Evolutionary conservation across 2,113 vertebrate genomes (phyloP), one percentile per base, ranked within the genome.

Genomic region (Vanacampus margaritifer): DNA sequence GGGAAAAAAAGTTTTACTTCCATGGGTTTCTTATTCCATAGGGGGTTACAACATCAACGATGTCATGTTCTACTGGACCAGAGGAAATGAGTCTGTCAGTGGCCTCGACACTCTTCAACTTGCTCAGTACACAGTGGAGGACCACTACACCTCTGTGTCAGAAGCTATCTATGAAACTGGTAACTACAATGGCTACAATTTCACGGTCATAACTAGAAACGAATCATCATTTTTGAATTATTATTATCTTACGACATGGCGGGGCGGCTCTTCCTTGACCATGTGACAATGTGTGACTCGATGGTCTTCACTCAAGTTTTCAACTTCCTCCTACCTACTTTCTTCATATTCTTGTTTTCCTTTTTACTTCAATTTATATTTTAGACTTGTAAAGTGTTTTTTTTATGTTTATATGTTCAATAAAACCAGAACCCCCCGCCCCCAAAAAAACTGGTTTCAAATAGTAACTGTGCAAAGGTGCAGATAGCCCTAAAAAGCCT

Each of bases 41-140:
- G 95, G 94, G 95, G 94, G 94, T 73, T 96, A 96, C 83, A 96
- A 96, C 76, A 89, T 94, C 75, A 95, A 96, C 60, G 94, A 96
- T 80, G 93, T 96, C 43, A 93, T 89, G 84, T 96, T 96, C 81
- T 93, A 95, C 87, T 96, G 94, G 94, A 95, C 94, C 28, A 89
- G 94, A 86, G 94, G 94, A 71, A 96, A 96, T 61, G 93, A 94
- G 80, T 96, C 95, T 0, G 95, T 96, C 78, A 92, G 92, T 58
- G 94, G 95, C 1, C 81, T 96, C 68, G 94, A 96, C 76, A 88
- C 89, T 0, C 92, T 96, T 6, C 92, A 85, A 7, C 84, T 96
- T 80, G 94, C 94, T 45, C 94, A 95, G 73, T 95, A 95, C 79
- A 95, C 94, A 0, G 92, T 95, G 11, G 95, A 95, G 82, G 95